These are phyloP conservation scores for Dendroctonus ponderosae DNA, from an alignment of 1,140 invertebrate species.

Conservation along the genomic window DNA sequence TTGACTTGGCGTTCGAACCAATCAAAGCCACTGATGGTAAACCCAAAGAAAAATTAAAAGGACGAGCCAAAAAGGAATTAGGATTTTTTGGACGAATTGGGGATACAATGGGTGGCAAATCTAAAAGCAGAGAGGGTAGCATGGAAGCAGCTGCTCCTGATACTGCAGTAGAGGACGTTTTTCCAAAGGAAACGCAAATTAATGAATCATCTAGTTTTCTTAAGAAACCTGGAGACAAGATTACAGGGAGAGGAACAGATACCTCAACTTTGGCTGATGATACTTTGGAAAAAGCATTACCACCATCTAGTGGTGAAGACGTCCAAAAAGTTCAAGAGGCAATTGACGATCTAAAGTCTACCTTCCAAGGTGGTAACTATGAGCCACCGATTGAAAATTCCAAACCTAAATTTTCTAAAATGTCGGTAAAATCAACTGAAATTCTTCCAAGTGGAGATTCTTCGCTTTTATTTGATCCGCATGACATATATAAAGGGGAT, in stretches of 20 bases:
- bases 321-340: too few relatives aligned
- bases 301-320: too few relatives aligned
- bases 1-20: too few relatives aligned
- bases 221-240: conserved; percentile 28
- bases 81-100: conserved; percentile 11
- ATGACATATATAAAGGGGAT: conserved; percentile 14
- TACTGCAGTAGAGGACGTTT: conserved; percentile 2
- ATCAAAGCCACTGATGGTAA: too few relatives aligned
- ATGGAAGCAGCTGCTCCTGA: conserved; percentile 10
- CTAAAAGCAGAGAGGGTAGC: neutral
- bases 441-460: conserved; percentile 9
- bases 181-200: conserved; percentile 1
- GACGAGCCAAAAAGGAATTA: neutral
- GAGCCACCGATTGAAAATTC: too few relatives aligned
- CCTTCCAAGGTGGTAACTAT: too few relatives aligned
- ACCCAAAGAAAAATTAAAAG: too few relatives aligned
- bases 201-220: conserved; percentile 27
- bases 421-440: conserved; percentile 34
- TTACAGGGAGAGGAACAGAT: conserved; percentile 30
- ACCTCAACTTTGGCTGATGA: neutral
- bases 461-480: conserved; percentile 3
- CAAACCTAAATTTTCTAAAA: conserved; percentile 32
- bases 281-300: too few relatives aligned
- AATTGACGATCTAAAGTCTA: too few relatives aligned
- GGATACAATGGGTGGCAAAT: conserved; percentile 14